Evolutionary conservation across 2,888 invertebrate species (phyloP).

Genomic region (Mesorhabditis spiculigera): DNA sequence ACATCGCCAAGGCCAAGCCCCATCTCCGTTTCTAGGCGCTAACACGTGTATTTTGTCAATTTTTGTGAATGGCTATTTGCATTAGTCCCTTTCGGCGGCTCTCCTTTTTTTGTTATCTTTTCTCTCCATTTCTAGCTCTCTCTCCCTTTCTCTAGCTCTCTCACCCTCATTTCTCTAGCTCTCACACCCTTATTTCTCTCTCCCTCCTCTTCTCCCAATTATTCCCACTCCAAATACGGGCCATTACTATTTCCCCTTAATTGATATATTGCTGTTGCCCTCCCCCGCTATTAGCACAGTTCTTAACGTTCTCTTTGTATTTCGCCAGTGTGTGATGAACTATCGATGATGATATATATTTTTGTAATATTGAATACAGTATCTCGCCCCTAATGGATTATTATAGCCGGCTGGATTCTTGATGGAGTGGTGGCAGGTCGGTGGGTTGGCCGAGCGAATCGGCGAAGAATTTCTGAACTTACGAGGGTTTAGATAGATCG

Average conservation of each 20-base stretch:
- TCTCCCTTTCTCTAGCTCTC: no score
- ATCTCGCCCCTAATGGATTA: neutral
- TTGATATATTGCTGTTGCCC: neutral
- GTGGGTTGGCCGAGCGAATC: neutral
- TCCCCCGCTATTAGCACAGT: neutral
- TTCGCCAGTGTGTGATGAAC: neutral
- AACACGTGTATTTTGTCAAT: neutral
- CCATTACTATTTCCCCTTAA: neutral
- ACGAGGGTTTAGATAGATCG: neutral
- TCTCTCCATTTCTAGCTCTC: no score
- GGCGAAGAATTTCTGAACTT: neutral
- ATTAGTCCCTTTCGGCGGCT: neutral
- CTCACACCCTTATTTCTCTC: no score
- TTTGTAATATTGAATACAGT: neutral
- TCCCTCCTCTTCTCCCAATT: no score
- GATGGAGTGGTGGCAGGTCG: neutral
- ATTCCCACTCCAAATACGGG: no score
- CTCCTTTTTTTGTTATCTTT: neutral
- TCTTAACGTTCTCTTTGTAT: neutral
- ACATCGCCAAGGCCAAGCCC: conserved; percentile 80
- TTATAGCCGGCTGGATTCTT: no score
- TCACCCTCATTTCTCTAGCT: no score
- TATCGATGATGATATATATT: neutral
- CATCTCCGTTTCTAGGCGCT: conserved; percentile 72
- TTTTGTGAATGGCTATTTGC: neutral